Percentiles rank a stretch among this genome's conserved stretches.
Evolutionary conservation across 2,888 invertebrate species (phyloP).

Genomic region (Trypoxylon attenuatum): DNA sequence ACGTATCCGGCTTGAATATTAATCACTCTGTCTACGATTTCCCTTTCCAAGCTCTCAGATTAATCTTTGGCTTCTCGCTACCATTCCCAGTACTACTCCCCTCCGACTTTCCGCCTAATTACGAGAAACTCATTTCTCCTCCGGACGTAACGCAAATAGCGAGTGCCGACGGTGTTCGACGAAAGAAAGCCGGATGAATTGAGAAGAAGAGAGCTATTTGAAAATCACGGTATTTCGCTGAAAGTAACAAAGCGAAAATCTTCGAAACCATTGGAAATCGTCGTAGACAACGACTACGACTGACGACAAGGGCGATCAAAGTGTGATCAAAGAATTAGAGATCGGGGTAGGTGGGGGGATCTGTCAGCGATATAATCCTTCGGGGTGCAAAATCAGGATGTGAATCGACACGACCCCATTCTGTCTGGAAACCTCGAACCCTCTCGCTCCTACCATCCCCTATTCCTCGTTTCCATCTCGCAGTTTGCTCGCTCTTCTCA

Average conservation of each 20-base stretch:
- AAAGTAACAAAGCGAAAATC: too few species aligned
- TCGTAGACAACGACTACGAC: too few species aligned
- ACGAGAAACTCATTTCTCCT: not conserved
- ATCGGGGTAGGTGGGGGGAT: slow-evolving; percentile 19
- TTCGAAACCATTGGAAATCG: too few species aligned
- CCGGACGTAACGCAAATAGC: slow-evolving; percentile 9
- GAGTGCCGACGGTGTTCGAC: not conserved
- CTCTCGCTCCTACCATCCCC: not conserved
- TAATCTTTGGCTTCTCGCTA: not conserved
- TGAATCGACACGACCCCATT: slow-evolving; percentile 37
- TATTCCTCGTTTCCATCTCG: not conserved
- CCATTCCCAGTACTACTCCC: not conserved
- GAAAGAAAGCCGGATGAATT: not conserved
- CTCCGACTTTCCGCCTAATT: not conserved
- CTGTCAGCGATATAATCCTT: slow-evolving; percentile 19
- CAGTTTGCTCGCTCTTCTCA: not conserved
- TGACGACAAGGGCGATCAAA: slow-evolving; percentile 11
- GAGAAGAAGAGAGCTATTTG: not conserved
- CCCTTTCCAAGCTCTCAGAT: not conserved
- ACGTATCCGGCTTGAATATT: too few species aligned
- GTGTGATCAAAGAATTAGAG: slow-evolving; percentile 19
- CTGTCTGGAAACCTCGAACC: slow-evolving; percentile 1
- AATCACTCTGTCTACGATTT: too few species aligned
- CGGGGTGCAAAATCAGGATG: slow-evolving; percentile 12
- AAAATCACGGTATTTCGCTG: too few species aligned